A percentile compares a stretch with the other conserved stretches of the same genome.
Conservation (phyloP, 1,140 invertebrate species). For the Yoshiicerus persimilis region DNA sequence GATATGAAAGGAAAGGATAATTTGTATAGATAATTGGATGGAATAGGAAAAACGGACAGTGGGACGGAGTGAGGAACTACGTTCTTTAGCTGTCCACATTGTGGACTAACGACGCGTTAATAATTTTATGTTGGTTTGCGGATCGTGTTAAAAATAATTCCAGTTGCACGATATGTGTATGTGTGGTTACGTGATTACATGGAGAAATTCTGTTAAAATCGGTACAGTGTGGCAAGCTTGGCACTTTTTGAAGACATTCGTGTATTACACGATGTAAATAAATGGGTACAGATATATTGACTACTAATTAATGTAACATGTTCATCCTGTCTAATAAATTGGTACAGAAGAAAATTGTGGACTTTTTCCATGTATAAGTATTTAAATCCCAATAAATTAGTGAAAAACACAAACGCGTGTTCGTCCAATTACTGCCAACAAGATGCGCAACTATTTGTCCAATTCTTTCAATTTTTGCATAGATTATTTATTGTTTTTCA, state of each 20-base stretch:
- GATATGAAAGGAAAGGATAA: too few species aligned
- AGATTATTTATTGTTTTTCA: neutral
- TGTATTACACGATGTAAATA: neutral
- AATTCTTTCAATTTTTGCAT: neutral
- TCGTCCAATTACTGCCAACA: neutral
- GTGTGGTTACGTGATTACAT: neutral
- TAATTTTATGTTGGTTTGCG: neutral
- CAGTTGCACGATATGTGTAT: neutral
- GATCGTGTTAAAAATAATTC: neutral
- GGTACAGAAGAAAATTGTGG: neutral
- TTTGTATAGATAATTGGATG: too few species aligned
- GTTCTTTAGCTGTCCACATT: neutral
- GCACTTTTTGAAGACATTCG: neutral
- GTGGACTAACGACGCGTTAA: neutral
- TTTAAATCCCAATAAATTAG: conserved; percentile 7
- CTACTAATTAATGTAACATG: neutral
- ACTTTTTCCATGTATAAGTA: neutral
- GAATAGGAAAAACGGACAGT: too few species aligned
- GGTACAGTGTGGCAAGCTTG: neutral
- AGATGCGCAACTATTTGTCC: neutral
- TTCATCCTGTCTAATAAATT: neutral
- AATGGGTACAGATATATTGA: neutral
- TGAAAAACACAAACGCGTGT: neutral
- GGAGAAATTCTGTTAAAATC: neutral
- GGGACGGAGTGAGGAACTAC: neutral